Base-by-base conservation (phyloP, 2,797 vertebrate genomes). In the Amphiprion clarkii region DNA sequence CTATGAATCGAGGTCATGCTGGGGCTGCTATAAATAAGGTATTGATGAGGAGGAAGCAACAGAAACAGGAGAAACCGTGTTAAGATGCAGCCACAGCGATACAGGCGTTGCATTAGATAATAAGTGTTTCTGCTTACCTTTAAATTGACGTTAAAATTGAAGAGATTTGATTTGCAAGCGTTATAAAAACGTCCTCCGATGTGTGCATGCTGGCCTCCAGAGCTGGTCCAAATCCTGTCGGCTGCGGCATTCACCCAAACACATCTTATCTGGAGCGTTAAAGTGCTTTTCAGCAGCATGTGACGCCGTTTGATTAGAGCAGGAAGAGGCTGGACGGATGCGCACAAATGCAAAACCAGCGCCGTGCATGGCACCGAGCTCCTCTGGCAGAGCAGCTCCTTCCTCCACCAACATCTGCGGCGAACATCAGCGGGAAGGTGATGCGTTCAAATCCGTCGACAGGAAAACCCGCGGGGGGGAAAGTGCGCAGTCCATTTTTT, bases 71-170 rank as follows among this genome's bases (percentile, higher is more conserved):
- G 29, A 55, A 70, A 59, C 2, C 70, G 53, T 27, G 48, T 25
- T 39, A 29, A n/a, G 17, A 51, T 6, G 29, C 27, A 76, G 17
- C 9, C 8, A 4, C 3, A 44, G 48, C 12, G 11, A 60, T 5
- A 59, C 29, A 12, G 3, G 17, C 1, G 53, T 40, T 67, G 12
- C 21, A 51, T 29, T 48, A 4, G 9, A 39, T 33, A 21, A 56
- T 25, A 61, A 61, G 33, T 3, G 2, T 8, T 0, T 59, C 27
- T 40, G 21, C 80, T 89, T 80, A 93, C 92, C 91, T 89, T 84
- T 52, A 60, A 67, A 70, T 39, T 19, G 42, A 68, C 33, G 54
- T 74, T 19, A n/a, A 54, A 74, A 82, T 63, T 60, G 48, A 76
- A 51, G 62, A 75, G 72, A 70, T 62, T 0, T 1, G 58, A 56